Conservation (phyloP, 2,113 vertebrate species). For the Amia ocellicauda region DNA sequence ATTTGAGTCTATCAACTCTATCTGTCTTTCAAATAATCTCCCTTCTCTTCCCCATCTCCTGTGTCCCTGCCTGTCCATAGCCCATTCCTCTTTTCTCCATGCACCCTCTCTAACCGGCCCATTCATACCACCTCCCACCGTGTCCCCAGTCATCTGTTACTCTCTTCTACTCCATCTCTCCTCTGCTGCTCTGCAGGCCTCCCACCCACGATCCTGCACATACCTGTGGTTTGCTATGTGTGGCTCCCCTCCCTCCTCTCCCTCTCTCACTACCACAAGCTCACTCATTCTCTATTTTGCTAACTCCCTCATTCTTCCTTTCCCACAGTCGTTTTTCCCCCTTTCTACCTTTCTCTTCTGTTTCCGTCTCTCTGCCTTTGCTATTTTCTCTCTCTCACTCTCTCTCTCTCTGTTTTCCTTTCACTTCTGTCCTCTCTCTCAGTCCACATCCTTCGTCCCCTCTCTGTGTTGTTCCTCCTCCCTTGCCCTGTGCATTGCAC, state of each 20-base stretch:
- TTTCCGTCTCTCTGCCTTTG: conserved; percentile 30
- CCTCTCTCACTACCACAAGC: conserved; percentile 11
- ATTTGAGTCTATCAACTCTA: too few relatives aligned
- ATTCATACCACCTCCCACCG: conserved; percentile 43
- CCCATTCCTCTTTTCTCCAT: neutral
- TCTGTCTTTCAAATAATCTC: too few relatives aligned
- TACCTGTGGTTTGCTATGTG: conserved; percentile 70
- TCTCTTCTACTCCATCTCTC: conserved; percentile 16
- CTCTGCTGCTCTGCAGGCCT: conserved; percentile 34
- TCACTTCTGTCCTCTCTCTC: neutral
- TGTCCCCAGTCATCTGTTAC: conserved; percentile 28
- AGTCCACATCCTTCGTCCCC: neutral
- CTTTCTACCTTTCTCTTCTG: neutral
- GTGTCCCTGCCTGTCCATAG: conserved; percentile 12
- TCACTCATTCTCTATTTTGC: too few relatives aligned
- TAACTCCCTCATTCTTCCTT: conserved; percentile 17
- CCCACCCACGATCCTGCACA: conserved; percentile 59
- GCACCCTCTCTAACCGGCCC: neutral
- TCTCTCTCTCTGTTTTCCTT: conserved; percentile 16
- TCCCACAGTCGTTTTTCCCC: conserved; percentile 8
- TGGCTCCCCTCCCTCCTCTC: conserved; percentile 19
- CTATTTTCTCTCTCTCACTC: neutral
- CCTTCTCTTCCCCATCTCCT: neutral
- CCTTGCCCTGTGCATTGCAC: neutral
- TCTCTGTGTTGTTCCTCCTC: conserved; percentile 20